Conservation (phyloP, 2,888 invertebrate species). For the Abscondita cerata region DNA sequence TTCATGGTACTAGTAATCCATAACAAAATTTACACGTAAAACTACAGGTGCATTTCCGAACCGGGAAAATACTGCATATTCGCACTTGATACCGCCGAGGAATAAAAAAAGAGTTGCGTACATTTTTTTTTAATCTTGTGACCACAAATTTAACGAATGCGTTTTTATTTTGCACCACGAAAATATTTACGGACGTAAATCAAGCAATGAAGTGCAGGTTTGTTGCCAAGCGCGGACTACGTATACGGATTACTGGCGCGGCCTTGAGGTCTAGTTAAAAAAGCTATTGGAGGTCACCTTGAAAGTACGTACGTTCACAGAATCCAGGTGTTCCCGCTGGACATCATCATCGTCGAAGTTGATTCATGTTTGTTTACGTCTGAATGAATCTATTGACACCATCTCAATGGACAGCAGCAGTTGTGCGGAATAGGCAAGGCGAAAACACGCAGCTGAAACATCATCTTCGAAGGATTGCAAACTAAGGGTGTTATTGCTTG, state of each 20-base stretch:
- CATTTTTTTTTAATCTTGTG: slow-evolving; percentile 9
- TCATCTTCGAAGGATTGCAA: slow-evolving; percentile 48
- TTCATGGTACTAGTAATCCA: neutral
- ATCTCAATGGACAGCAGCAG: neutral
- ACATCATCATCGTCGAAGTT: slow-evolving; percentile 41
- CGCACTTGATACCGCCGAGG: too few species aligned
- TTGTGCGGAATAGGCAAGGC: too few species aligned
- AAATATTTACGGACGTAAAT: slow-evolving; percentile 51
- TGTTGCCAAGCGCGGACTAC: slow-evolving; percentile 51
- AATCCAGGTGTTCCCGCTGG: slow-evolving; percentile 37
- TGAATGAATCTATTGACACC: slow-evolving; percentile 4
- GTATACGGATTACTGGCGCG: slow-evolving; percentile 49
- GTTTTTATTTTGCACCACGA: slow-evolving; percentile 39
- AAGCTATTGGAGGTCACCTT: slow-evolving; percentile 55
- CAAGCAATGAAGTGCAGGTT: slow-evolving; percentile 45
- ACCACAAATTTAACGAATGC: slow-evolving; percentile 14
- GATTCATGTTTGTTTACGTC: slow-evolving; percentile 36
- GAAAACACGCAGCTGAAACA: slow-evolving; percentile 9
- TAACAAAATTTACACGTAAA: too few species aligned
- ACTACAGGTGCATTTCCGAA: too few species aligned
- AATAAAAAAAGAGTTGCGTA: neutral
- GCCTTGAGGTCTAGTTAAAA: slow-evolving; percentile 48
- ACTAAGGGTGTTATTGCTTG: slow-evolving; percentile 32
- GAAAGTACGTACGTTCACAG: slow-evolving; percentile 41
- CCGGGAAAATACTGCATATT: too few species aligned